These are phyloP conservation scores for Mechanitis messenoides DNA, from an alignment of 2,888 invertebrate genomes.

Conservation along the genomic window DNA sequence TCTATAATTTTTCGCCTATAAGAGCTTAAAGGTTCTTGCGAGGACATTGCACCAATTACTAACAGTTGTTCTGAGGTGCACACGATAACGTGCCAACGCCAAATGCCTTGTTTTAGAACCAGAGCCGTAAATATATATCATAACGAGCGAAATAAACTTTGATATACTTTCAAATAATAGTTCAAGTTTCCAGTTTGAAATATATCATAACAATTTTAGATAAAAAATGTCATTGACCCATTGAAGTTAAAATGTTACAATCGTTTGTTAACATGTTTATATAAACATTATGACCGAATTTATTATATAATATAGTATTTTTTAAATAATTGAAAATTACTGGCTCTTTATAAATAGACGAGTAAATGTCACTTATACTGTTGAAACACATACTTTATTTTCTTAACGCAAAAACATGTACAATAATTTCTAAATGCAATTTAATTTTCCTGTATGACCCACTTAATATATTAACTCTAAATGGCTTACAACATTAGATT, in stretches of 20 bases:
- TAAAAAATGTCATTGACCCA: constrained; percentile 20
- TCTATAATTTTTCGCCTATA: no score
- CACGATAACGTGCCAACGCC: background rate
- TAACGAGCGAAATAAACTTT: constrained; percentile 21
- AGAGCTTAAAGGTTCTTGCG: no score
- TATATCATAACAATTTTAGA: constrained; percentile 12
- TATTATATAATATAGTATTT: background rate
- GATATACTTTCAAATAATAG: constrained; percentile 22
- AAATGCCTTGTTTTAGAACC: background rate
- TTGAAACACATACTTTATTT: background rate
- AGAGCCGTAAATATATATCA: background rate
- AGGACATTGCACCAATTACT: no score
- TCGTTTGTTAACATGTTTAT: constrained; percentile 12
- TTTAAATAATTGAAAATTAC: background rate
- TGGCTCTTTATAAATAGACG: background rate
- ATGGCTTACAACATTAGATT: constrained; percentile 5
- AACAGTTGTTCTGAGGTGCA: background rate
- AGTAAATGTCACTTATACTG: background rate
- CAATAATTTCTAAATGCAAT: constrained; percentile 5
- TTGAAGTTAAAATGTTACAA: constrained; percentile 3
- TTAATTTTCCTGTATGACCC: constrained; percentile 3
- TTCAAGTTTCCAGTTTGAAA: constrained; percentile 13
- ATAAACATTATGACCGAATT: no score
- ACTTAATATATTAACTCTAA: constrained; percentile 3
- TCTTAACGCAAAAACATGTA: constrained; percentile 5